phyloP scores from a whole-genome alignment of 2,888 invertebrate genomes.

The Heteropelma amictum region DNA sequence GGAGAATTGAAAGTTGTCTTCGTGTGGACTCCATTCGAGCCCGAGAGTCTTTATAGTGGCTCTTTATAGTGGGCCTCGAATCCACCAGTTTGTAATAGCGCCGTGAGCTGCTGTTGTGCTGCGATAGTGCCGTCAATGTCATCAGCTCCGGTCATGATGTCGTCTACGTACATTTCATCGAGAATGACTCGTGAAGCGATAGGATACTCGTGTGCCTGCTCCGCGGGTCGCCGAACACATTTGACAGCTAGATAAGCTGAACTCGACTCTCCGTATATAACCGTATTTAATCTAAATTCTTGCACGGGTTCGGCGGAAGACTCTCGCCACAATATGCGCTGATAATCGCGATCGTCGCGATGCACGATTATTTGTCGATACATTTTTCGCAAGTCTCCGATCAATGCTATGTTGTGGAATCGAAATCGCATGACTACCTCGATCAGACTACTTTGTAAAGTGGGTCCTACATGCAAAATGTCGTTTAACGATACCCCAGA shows the following conservation, averaged over 20 bases:
- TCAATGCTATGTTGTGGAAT: slow-evolving; percentile 12
- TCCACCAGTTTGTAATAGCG: slow-evolving; percentile 35
- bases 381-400: slow-evolving; percentile 64
- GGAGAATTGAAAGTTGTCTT: slow-evolving; percentile 21
- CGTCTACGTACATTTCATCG: slow-evolving; percentile 61
- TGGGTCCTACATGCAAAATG: slow-evolving; percentile 19
- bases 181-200: slow-evolving; percentile 16
- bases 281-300: slow-evolving; percentile 48
- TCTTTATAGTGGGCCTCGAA: slow-evolving; percentile 55
- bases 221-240: background rate
- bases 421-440: slow-evolving; percentile 21
- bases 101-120: slow-evolving; percentile 39
- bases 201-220: too few relatives aligned
- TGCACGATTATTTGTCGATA: slow-evolving; percentile 60
- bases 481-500: slow-evolving; percentile 26
- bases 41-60: slow-evolving; percentile 32
- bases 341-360: background rate
- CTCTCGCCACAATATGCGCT: slow-evolving; percentile 62
- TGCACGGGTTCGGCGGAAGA: slow-evolving; percentile 3
- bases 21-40: slow-evolving; percentile 33
- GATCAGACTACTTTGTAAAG: slow-evolving; percentile 7
- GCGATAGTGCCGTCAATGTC: slow-evolving; percentile 40
- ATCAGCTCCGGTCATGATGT: slow-evolving; percentile 56
- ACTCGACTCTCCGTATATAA: slow-evolving; percentile 60
- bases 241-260: slow-evolving; percentile 58